A percentile compares a stretch with the other conserved stretches of the same genome.
Conservation (phyloP, 1,140 invertebrate species). For the Mylabris phalerata region DNA sequence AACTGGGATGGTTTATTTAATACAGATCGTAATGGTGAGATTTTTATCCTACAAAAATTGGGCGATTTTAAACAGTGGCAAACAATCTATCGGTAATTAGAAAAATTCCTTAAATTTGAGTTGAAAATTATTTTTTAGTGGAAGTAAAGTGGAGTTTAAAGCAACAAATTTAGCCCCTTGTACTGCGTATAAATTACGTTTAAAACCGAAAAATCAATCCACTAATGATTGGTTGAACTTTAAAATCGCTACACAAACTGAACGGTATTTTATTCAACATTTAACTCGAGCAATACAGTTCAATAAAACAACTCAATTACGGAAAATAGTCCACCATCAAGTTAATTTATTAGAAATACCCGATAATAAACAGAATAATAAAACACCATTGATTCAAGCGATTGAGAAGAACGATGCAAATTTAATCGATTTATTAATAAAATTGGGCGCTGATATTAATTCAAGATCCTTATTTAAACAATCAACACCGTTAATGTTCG, state of each 20-base stretch:
- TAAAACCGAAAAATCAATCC: slow-evolving; percentile 13
- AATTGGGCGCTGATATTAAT: slow-evolving; percentile 32
- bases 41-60: slow-evolving; percentile 19
- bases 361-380: slow-evolving; percentile 27
- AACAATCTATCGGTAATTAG: slow-evolving; percentile 24
- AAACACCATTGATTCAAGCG: slow-evolving; percentile 32
- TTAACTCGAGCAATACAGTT: slow-evolving; percentile 29
- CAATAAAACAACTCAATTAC: slow-evolving; percentile 25
- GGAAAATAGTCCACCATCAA: slow-evolving; percentile 26
- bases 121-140: slow-evolving; percentile 18
- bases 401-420: slow-evolving; percentile 24
- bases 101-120: neutral
- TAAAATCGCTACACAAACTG: slow-evolving; percentile 26
- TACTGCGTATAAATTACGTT: slow-evolving; percentile 30
- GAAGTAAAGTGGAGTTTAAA: slow-evolving; percentile 18
- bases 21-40: neutral
- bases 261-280: slow-evolving; percentile 29
- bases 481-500: slow-evolving; percentile 33
- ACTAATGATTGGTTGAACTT: slow-evolving; percentile 24
- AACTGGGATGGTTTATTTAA: neutral
- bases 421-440: slow-evolving; percentile 29
- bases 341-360: slow-evolving; percentile 25
- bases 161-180: slow-evolving; percentile 27
- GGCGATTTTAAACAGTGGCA: slow-evolving; percentile 23
- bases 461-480: slow-evolving; percentile 14